Evolutionary conservation across 2,797 vertebrate genomes (phyloP).

Genomic region (Parauchenoglanis ngamensis): DNA sequence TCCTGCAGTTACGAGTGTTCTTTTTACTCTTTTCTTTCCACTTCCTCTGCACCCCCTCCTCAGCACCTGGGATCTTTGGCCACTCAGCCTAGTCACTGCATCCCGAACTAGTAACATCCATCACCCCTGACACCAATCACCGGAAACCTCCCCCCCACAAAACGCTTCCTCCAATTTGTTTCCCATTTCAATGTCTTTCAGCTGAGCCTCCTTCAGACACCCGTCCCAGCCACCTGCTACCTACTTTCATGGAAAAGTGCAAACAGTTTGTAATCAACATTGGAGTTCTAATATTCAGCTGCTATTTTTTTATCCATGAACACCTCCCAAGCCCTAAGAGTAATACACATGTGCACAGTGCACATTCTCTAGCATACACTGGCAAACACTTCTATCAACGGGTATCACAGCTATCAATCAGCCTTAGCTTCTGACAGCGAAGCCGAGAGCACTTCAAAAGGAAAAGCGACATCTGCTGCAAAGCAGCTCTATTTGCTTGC

Average conservation of each 20-base stretch:
- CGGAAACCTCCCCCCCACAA: slow-evolving; percentile 52
- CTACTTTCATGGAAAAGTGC: slow-evolving; percentile 58
- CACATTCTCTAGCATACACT: slow-evolving; percentile 35
- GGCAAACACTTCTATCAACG: slow-evolving; percentile 45
- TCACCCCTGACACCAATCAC: slow-evolving; percentile 59
- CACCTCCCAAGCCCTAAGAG: slow-evolving; percentile 33
- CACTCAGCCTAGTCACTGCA: slow-evolving; percentile 54
- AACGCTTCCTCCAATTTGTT: slow-evolving; percentile 63
- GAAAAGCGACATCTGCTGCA: slow-evolving; percentile 48
- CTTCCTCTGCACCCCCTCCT: slow-evolving; percentile 36
- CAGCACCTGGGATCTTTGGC: slow-evolving; percentile 55
- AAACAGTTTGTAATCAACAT: slow-evolving; percentile 63
- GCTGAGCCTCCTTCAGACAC: slow-evolving; percentile 65
- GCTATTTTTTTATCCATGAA: slow-evolving; percentile 57
- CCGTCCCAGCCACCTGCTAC: slow-evolving; percentile 68
- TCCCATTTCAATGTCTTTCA: slow-evolving; percentile 64
- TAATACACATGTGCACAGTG: slow-evolving; percentile 25
- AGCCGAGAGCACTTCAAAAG: slow-evolving; percentile 43
- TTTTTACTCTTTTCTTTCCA: slow-evolving; percentile 14
- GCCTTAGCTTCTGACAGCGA: slow-evolving; percentile 63
- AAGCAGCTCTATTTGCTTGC: slow-evolving; percentile 69
- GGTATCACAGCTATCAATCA: slow-evolving; percentile 73
- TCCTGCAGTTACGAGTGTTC: slow-evolving; percentile 42
- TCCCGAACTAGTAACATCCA: slow-evolving; percentile 59
- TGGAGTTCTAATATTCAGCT: slow-evolving; percentile 63